phyloP scores from a whole-genome alignment of 2,888 invertebrate genomes.

The Microctonus brassicae region DNA sequence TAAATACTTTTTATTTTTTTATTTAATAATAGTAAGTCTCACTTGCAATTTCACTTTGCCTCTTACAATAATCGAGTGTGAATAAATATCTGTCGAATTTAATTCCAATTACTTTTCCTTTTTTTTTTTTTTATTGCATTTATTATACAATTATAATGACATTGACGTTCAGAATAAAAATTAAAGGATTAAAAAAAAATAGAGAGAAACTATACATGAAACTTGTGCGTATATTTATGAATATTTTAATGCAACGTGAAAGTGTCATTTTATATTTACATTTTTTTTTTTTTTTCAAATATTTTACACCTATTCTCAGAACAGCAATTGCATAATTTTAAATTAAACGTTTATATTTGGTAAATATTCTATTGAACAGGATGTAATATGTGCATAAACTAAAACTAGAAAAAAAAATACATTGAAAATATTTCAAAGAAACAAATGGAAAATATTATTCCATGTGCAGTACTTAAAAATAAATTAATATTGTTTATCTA shows the following conservation, averaged over 20 bases:
- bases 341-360: slow-evolving; percentile 30
- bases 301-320: slow-evolving; percentile 37
- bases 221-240: not conserved
- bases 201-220: not conserved
- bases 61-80: not conserved
- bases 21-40: too few relatives aligned
- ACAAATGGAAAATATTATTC: too few relatives aligned
- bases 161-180: not conserved
- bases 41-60: too few relatives aligned
- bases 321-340: slow-evolving; percentile 43
- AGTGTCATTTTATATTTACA: not conserved
- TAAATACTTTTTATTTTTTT: too few relatives aligned
- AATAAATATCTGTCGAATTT: not conserved
- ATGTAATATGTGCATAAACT: not conserved
- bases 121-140: not conserved
- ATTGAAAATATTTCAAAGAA: too few relatives aligned
- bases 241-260: not conserved
- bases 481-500: too few relatives aligned
- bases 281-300: not conserved
- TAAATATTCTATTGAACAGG: slow-evolving; percentile 36
- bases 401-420: not conserved
- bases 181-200: not conserved
- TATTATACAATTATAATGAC: not conserved
- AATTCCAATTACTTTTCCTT: not conserved
- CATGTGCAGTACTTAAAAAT: too few relatives aligned